Percentiles rank a stretch among this genome's conserved stretches.
Conservation (phyloP, 2,797 vertebrate genomes). For the Mormyrops boulengeri region DNA sequence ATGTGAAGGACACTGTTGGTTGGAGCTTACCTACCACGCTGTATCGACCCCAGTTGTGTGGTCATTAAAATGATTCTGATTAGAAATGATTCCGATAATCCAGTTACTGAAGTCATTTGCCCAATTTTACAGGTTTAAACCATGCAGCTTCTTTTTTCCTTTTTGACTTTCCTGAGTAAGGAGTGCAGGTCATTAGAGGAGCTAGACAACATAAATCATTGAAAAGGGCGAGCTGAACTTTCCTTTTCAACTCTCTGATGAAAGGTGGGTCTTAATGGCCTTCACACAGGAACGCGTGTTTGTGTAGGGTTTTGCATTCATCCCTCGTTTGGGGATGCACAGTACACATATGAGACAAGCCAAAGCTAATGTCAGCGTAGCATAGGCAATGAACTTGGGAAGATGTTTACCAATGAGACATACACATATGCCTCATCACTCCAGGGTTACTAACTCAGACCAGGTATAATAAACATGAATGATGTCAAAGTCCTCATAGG, state of each 20-base stretch:
- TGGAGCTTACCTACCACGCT: neutral
- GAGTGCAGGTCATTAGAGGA: neutral
- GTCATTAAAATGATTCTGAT: neutral
- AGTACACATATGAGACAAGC: neutral
- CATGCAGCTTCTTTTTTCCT: neutral
- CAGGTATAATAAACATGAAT: neutral
- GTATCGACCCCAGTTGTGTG: neutral
- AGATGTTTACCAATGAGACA: neutral
- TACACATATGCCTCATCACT: neutral
- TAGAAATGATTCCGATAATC: neutral
- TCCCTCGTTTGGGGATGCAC: neutral
- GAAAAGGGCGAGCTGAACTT: constrained; percentile 8
- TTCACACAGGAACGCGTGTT: neutral
- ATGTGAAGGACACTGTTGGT: neutral
- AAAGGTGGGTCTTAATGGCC: constrained; percentile 13
- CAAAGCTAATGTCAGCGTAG: neutral
- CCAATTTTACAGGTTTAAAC: neutral
- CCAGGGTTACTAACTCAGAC: neutral
- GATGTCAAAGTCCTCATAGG: neutral
- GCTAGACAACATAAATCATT: constrained; percentile 1
- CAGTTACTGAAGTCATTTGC: neutral
- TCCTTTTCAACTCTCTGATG: constrained; percentile 7
- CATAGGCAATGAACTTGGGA: neutral
- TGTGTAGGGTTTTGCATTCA: neutral
- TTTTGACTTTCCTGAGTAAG: constrained; percentile 1